Evolutionary conservation across 1,140 invertebrate species (phyloP), one percentile per base, ranked within the genome.

Genomic region (Muscidifurax raptorellus): DNA sequence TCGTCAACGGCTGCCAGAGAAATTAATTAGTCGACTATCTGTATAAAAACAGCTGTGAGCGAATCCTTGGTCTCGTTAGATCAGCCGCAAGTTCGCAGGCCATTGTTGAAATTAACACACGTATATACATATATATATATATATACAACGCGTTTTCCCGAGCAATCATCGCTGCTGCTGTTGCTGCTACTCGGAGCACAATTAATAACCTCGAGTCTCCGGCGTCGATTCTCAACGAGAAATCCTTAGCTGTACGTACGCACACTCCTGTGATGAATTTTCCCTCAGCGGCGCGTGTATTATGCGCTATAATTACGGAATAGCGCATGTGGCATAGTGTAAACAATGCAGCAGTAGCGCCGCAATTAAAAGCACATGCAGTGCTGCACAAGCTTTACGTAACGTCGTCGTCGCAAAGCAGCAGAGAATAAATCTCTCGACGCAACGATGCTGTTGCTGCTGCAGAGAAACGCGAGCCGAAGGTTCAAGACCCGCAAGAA

Each of bases 401-500:
- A 79, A 79, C 25, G 25, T 22, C 25, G 28, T 28, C 77, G 30
- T 59, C 25, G 47, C 59, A 12, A 71, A 71, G 28, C 27, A 0
- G 36, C 4, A 18, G 22, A n/a, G 18, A 59, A 59, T 59, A 59
- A 59, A 59, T 59, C 52, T 59, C 52, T 22, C 52, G 4, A n/a
- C 52, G 52, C 52, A 22, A 40, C 47, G 13, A 52, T 52, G 2
- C 52, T 59, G 22, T 7, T 59, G 22, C 52, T 6, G 52, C 47
- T 52, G 36, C 18, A 28, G 47, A 77, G 80, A 47, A 79, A 78
- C 67, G 66, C 44, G 76, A 84, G 76, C 44, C 75, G 59, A 84
- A 79, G 83, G 77, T 84, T 80, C 77, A 84, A 84, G 67, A 84
- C 80, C 77, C 77, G 83, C 77, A n/a, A 64, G 66, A 59, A 28